Base-by-base conservation (phyloP, 2,888 invertebrate genomes). In the Lypha dubia region DNA sequence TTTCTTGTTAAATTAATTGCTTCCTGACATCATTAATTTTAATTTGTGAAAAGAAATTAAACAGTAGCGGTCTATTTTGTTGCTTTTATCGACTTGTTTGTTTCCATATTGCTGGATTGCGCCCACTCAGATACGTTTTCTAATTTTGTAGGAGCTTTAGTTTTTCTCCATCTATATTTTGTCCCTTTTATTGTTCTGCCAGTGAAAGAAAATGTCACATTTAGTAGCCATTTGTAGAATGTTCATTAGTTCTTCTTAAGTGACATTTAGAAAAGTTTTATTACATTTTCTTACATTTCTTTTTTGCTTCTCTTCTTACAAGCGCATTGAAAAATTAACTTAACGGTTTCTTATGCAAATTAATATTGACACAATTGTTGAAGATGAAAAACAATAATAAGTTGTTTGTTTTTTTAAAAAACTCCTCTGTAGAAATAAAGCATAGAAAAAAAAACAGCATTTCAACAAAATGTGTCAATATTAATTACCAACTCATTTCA, bases 311-410 rank as follows among this genome's bases (percentile, higher is more conserved):
- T 17, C 58, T 80, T n/a, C n/a, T 62, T 53, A n/a, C 49, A 53
- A 75, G 68, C 60, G 13, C 46, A 63, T 63, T 75, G 46, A 74
- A 15, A 53, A 70, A 82, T 84, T 79, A 80, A 81, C 74, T 79
- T 70, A 74, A 81, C 77, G 70, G 81, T 84, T 84, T 60, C 74
- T 79, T 84, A 84, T 84, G 81, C 81, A 84, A 81, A 84, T 84
- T 84, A 84, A 84, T 84, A 84, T 81, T 84, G 84, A 81, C 84
- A 79, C 81, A 84, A 79, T 84, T 84, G 77, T 60, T 65, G 58
- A 79, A 79, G 74, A 79, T 58, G 67, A 28, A 84, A 79, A 76
- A 76, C 68, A 81, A 77, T 49, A 75, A 81, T n/a, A n/a, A n/a
- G n/a, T n/a, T n/a, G 58, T 58, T 58, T 11, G 24, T 44, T 46